Percentiles rank a stretch among this genome's conserved stretches.
phyloP scores from a whole-genome alignment of 2,888 invertebrate genomes.

The Cacoxenus indagator region DNA sequence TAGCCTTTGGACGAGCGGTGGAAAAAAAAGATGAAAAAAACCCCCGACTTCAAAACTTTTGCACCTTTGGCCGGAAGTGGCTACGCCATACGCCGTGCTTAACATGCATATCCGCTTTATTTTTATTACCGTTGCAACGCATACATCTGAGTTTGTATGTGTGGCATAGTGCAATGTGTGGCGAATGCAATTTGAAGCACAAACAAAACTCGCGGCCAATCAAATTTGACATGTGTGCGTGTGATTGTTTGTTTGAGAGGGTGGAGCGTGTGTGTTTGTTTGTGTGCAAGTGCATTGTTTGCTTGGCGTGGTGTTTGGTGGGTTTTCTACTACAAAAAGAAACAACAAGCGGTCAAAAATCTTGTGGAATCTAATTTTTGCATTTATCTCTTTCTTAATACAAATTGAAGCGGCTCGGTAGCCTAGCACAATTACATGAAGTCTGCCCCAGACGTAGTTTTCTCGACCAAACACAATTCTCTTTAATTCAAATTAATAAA shows the following conservation, averaged over 20 bases:
- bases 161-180: background rate
- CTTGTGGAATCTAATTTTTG: no score
- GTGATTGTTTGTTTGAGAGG: slow-evolving; percentile 33
- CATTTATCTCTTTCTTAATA: no score
- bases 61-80: slow-evolving; percentile 46
- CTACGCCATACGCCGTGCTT: slow-evolving; percentile 52
- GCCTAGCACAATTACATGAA: no score
- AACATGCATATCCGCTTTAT: slow-evolving; percentile 61
- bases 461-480: no score
- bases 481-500: no score
- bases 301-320: no score
- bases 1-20: background rate
- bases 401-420: no score
- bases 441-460: no score
- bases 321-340: no score
- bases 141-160: background rate
- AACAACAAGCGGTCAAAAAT: no score
- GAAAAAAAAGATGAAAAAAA: no score
- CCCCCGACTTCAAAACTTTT: no score
- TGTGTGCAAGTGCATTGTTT: slow-evolving; percentile 19
- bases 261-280: background rate
- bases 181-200: slow-evolving; percentile 55
- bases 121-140: slow-evolving; percentile 53
- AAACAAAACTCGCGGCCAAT: slow-evolving; percentile 47
- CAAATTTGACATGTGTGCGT: slow-evolving; percentile 24